Conservation (phyloP, 2,797 vertebrate species). For the Coregonus sp. region DNA sequence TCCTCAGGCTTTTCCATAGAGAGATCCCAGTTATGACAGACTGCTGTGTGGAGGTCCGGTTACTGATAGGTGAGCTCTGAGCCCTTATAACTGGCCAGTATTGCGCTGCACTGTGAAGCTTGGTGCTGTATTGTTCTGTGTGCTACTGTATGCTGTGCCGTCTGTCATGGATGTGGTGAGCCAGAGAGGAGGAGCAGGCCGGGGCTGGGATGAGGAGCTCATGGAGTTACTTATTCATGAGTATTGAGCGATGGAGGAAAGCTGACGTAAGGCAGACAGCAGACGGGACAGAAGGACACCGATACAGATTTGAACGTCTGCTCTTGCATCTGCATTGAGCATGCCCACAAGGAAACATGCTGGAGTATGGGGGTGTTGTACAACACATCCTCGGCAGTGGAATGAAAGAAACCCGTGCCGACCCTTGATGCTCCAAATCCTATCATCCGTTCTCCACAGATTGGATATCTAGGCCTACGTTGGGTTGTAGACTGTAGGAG, state of each 20-base stretch:
- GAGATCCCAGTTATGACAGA: neutral
- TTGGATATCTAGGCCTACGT: neutral
- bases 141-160: neutral
- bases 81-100: neutral
- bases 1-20: neutral
- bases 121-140: neutral
- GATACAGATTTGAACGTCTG: no score
- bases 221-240: neutral
- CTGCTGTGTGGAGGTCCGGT: neutral
- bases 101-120: neutral
- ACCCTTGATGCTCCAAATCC: neutral
- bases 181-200: neutral
- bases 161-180: neutral
- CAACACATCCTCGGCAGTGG: neutral
- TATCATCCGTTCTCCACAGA: neutral
- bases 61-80: neutral
- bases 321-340: no score
- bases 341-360: neutral
- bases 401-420: neutral
- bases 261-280: constrained; percentile 32
- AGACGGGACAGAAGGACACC: no score
- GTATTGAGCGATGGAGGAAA: neutral
- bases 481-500: neutral
- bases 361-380: neutral
- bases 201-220: neutral